These are phyloP conservation scores for Leptinotarsa peninsularis DNA, from an alignment of 2,888 invertebrate species.

Conservation along the genomic window DNA sequence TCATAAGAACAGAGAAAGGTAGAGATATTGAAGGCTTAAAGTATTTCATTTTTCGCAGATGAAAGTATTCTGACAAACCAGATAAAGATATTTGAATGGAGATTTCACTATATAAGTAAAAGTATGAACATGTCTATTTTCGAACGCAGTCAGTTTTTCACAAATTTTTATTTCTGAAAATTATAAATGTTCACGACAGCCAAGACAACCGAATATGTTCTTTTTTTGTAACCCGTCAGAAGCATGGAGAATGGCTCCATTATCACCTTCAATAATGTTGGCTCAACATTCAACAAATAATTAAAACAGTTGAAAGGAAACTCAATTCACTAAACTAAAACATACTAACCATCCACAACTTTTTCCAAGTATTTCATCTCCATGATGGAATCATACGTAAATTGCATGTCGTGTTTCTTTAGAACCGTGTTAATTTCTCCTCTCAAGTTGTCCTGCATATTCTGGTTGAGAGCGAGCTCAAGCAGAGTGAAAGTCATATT, in stretches of 20 bases:
- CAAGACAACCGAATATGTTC: too few species aligned
- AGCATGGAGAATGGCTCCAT: too few species aligned
- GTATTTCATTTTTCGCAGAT: too few species aligned
- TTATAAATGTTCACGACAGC: too few species aligned
- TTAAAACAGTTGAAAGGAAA: not conserved
- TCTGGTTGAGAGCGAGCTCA: slow-evolving; percentile 48
- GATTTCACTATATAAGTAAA: not conserved
- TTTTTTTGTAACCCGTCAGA: too few species aligned
- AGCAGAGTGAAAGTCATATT: slow-evolving; percentile 50
- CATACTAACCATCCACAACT: slow-evolving; percentile 47
- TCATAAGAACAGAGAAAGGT: too few species aligned
- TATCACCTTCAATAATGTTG: too few species aligned
- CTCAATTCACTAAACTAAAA: not conserved
- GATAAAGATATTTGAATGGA: too few species aligned
- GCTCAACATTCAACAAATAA: not conserved
- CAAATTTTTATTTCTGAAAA: too few species aligned
- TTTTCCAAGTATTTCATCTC: slow-evolving; percentile 53
- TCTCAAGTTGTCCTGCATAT: slow-evolving; percentile 50
- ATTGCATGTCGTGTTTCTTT: slow-evolving; percentile 43
- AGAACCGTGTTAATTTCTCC: slow-evolving; percentile 47
- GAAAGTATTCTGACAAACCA: not conserved
- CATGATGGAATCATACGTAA: slow-evolving; percentile 50
- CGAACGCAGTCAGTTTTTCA: too few species aligned
- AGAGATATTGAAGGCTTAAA: not conserved
- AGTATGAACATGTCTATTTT: too few species aligned